Evolutionary conservation across 1,140 invertebrate species (phyloP).

Genomic region (Sipha flava): DNA sequence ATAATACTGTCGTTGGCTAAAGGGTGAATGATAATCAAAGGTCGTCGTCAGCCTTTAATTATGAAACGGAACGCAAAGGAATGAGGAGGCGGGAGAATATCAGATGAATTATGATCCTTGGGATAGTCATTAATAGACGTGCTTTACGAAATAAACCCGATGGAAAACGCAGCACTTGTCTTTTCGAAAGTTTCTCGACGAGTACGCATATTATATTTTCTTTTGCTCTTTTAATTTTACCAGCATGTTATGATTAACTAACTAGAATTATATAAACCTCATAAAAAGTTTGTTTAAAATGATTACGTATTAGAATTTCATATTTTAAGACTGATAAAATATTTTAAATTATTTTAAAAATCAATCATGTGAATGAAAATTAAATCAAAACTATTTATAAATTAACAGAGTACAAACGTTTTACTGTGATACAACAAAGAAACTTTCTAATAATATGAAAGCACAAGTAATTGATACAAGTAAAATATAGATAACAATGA

Average conservation of each 20-base stretch:
- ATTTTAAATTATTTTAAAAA: too few relatives aligned
- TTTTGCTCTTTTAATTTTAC: not conserved
- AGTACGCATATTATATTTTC: not conserved
- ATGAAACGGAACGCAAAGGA: slow-evolving; percentile 3
- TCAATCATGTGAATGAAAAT: too few relatives aligned
- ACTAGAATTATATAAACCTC: too few relatives aligned
- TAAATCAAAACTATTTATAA: too few relatives aligned
- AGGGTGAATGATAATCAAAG: slow-evolving; percentile 21
- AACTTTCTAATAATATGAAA: too few relatives aligned
- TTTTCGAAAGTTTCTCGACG: not conserved
- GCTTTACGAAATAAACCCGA: not conserved
- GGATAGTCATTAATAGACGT: slow-evolving; percentile 8
- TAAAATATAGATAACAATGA: too few relatives aligned
- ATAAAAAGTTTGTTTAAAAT: too few relatives aligned
- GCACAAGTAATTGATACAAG: too few relatives aligned
- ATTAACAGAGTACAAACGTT: too few relatives aligned
- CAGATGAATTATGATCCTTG: slow-evolving; percentile 13
- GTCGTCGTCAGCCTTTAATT: slow-evolving; percentile 21
- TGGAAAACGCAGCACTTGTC: not conserved
- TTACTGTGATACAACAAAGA: too few relatives aligned
- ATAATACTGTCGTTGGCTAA: not conserved
- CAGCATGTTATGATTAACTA: not conserved
- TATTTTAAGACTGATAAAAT: too few relatives aligned
- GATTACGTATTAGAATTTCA: too few relatives aligned
- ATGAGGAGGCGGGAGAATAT: slow-evolving; percentile 15